Conservation (phyloP, 2,888 invertebrate species). For the Nesidiocoris tenuis region DNA sequence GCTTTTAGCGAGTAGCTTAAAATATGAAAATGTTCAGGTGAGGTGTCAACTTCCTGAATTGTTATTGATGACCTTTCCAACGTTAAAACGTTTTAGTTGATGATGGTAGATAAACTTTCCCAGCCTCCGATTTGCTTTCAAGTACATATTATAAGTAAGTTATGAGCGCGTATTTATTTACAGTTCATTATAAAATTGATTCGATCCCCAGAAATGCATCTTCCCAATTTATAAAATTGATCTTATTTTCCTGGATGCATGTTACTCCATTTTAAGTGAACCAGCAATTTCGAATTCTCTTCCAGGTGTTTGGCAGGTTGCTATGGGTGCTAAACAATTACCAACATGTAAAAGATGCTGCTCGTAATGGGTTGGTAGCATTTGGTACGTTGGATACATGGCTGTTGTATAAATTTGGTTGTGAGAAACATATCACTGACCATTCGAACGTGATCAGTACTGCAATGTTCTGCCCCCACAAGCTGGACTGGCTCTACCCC, state of each 20-base stretch:
- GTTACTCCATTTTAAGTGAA: neutral
- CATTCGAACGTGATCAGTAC: conserved; percentile 89
- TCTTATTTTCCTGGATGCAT: neutral
- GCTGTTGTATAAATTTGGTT: conserved; percentile 74
- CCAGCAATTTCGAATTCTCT: conserved; percentile 45
- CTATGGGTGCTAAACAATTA: conserved; percentile 77
- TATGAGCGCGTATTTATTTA: too few relatives aligned
- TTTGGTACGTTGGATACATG: conserved; percentile 92
- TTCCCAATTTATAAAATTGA: too few relatives aligned
- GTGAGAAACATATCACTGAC: conserved; percentile 72
- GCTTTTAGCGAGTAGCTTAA: conserved; percentile 7
- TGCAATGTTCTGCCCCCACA: conserved; percentile 91
- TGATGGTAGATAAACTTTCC: too few relatives aligned
- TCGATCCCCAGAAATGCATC: too few relatives aligned
- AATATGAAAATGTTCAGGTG: conserved; percentile 30
- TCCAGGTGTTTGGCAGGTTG: conserved; percentile 73
- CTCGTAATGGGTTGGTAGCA: conserved; percentile 65
- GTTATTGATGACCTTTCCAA: conserved; percentile 13
- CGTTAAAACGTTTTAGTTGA: too few relatives aligned
- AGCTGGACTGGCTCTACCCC: conserved; percentile 78
- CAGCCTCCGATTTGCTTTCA: too few relatives aligned
- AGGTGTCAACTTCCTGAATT: conserved; percentile 5
- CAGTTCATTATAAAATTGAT: too few relatives aligned
- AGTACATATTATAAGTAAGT: too few relatives aligned
- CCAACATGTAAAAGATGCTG: conserved; percentile 65